Conservation (phyloP, 2,888 invertebrate genomes). For the Epiblema foenella region DNA sequence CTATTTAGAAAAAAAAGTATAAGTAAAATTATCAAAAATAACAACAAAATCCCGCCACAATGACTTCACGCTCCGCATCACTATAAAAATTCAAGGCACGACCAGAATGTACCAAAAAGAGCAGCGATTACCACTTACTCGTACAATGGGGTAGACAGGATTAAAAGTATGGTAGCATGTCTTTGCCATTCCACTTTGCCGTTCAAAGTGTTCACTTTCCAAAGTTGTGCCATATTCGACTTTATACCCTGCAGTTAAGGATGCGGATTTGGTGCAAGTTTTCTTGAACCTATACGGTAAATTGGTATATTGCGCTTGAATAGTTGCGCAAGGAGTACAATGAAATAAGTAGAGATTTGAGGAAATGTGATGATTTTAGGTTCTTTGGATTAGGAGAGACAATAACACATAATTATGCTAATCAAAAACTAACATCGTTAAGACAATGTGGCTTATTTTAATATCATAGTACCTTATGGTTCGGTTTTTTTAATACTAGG, state of each 20-base stretch:
- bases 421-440: background rate
- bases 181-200: constrained; percentile 8
- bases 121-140: constrained; percentile 46
- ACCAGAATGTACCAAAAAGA: constrained; percentile 39
- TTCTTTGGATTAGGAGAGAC: background rate
- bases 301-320: constrained; percentile 1
- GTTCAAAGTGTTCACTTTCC: background rate
- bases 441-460: too few relatives aligned
- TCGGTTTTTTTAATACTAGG: background rate
- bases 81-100: constrained; percentile 40
- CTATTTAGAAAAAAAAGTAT: background rate
- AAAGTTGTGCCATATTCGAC: background rate
- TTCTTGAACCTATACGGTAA: background rate
- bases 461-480: background rate
- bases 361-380: constrained; percentile 13
- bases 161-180: constrained; percentile 29
- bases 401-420: background rate
- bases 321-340: constrained; percentile 29
- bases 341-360: constrained; percentile 24
- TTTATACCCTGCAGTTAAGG: background rate
- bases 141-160: constrained; percentile 36
- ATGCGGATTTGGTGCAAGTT: background rate
- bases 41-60: constrained; percentile 33
- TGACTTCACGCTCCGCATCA: constrained; percentile 25
- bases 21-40: constrained; percentile 6